phyloP scores from a whole-genome alignment of 2,113 vertebrate species.

The Oenanthe oenanthe region DNA sequence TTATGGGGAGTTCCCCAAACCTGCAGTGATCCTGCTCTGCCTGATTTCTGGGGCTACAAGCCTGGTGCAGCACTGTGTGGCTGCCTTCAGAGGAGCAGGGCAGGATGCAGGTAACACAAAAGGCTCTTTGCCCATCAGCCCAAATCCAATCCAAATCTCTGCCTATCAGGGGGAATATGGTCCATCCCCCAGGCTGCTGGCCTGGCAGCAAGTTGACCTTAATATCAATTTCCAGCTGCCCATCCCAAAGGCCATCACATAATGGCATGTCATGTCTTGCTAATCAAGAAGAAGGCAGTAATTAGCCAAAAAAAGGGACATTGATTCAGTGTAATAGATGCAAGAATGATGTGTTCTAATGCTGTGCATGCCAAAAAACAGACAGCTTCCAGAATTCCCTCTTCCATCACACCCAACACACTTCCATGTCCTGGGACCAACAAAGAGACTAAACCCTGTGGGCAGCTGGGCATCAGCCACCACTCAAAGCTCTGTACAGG shows the following conservation, averaged over 20 bases:
- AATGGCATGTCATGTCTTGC: not conserved
- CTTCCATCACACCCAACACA: not conserved
- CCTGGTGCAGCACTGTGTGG: accelerated
- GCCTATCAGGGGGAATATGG: not conserved
- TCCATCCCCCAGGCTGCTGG: not conserved
- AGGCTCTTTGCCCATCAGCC: not conserved
- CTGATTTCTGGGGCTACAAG: not conserved
- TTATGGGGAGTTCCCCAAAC: not conserved
- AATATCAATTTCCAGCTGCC: not conserved
- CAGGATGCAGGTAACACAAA: not conserved
- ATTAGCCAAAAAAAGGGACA: not conserved
- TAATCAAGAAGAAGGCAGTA: not conserved
- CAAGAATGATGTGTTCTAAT: not conserved
- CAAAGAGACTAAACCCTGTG: not conserved
- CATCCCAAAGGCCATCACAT: not conserved
- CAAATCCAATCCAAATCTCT: not conserved
- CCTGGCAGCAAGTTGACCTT: not conserved
- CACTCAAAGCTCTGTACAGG: not conserved
- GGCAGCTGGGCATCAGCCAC: not conserved
- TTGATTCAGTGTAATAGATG: not conserved
- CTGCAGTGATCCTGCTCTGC: not conserved
- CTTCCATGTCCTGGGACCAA: too few species aligned
- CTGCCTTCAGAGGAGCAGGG: not conserved
- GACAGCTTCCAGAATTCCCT: not conserved
- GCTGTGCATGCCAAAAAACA: accelerated